Evolutionary conservation across 2,888 invertebrate genomes (phyloP).

Genomic region (Tuberolachnus salignus): DNA sequence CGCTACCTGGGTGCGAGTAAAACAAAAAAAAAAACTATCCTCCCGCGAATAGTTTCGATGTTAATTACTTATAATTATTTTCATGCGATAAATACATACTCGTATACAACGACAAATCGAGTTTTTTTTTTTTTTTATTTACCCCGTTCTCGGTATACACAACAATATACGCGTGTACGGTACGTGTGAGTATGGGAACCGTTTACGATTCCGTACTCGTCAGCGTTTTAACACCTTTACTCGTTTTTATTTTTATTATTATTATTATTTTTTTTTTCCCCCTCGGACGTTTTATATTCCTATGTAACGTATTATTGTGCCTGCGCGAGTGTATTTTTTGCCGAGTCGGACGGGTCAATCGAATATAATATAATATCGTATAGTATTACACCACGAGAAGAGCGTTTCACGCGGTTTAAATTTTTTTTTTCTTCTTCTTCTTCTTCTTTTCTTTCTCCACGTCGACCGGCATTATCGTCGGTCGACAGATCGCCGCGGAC

Average conservation of each 20-base stretch:
- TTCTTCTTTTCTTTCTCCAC: background rate
- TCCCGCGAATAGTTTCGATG: too few species aligned
- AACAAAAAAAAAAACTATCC: too few species aligned
- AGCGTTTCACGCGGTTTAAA: slow-evolving; percentile 5
- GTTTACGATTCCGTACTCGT: slow-evolving; percentile 35
- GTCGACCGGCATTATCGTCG: background rate
- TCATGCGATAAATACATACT: too few species aligned
- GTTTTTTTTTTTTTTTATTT: background rate
- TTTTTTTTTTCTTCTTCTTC: slow-evolving; percentile 6
- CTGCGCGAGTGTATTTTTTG: background rate
- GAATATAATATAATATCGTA: background rate
- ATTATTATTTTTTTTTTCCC: slow-evolving; percentile 11
- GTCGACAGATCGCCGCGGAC: background rate
- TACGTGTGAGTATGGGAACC: slow-evolving; percentile 36
- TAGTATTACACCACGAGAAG: background rate
- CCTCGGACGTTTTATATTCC: too few species aligned
- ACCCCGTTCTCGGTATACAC: slow-evolving; percentile 18
- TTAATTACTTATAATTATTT: too few species aligned
- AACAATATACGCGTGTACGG: background rate
- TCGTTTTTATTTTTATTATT: background rate
- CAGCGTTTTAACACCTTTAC: slow-evolving; percentile 45
- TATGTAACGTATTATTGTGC: too few species aligned
- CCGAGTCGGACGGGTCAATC: background rate
- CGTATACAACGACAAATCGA: too few species aligned
- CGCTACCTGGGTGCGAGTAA: too few species aligned